Conservation (phyloP, 1,140 invertebrate genomes). For the Drosophila erecta region DNA sequence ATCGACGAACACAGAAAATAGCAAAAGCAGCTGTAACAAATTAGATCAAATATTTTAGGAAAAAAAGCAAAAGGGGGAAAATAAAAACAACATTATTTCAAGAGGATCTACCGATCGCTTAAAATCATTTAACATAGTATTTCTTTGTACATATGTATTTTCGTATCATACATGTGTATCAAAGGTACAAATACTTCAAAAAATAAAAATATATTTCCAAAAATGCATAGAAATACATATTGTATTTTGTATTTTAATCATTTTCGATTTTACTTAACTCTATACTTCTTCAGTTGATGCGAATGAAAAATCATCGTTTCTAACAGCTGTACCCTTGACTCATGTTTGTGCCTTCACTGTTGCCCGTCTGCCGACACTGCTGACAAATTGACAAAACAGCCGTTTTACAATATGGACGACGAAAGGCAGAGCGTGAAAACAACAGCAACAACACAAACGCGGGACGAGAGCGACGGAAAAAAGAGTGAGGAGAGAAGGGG, state of each 20-base stretch:
- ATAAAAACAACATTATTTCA: not conserved
- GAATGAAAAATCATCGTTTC: too few species aligned
- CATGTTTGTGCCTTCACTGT: conserved; percentile 59
- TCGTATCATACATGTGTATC: too few species aligned
- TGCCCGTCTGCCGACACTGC: conserved; percentile 8
- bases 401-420: conserved; percentile 72
- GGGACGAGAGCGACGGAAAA: conserved; percentile 8
- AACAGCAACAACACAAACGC: conserved; percentile 13
- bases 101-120: not conserved
- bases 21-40: conserved; percentile 39
- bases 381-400: conserved; percentile 64
- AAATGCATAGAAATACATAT: too few species aligned
- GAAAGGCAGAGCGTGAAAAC: conserved; percentile 52
- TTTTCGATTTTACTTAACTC: too few species aligned
- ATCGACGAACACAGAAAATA: conserved; percentile 26
- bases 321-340: conserved; percentile 11
- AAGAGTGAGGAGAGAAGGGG: conserved; percentile 17
- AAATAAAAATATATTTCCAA: too few species aligned
- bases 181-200: too few species aligned
- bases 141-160: too few species aligned
- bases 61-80: not conserved
- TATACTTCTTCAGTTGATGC: too few species aligned
- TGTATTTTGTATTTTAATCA: too few species aligned
- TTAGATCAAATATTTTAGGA: conserved; percentile 14
- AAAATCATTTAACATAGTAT: not conserved